A percentile compares a stretch with the other conserved stretches of the same genome.
Conservation (phyloP, 2,113 vertebrate genomes). For the Excalfactoria chinensis region DNA sequence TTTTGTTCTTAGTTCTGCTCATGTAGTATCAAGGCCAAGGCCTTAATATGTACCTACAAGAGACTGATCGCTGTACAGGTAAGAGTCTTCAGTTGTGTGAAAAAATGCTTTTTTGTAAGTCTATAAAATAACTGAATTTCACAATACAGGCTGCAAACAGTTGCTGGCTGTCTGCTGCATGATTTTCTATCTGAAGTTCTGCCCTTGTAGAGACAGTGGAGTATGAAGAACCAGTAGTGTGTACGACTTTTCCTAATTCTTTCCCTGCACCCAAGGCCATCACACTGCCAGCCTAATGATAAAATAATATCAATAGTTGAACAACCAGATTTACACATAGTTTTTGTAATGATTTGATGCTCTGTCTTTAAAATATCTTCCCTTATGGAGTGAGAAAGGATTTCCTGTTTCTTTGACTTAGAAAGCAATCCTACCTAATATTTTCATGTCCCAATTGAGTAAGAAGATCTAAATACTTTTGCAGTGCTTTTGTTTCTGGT, state of each 20-base stretch:
- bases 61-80: not conserved
- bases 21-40: not conserved
- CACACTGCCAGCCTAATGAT: not conserved
- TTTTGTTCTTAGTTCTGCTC: not conserved
- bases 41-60: not conserved
- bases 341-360: not conserved
- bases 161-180: not conserved
- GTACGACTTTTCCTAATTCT: not conserved
- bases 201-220: not conserved
- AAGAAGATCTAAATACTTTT: not conserved
- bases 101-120: not conserved
- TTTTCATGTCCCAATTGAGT: not conserved
- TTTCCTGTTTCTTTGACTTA: not conserved
- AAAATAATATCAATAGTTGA: not conserved
- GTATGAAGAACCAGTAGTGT: not conserved
- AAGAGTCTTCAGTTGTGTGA: not conserved
- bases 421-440: not conserved
- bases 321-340: not conserved
- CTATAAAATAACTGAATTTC: not conserved
- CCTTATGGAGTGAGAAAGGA: not conserved
- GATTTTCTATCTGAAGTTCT: not conserved
- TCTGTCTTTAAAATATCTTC: not conserved
- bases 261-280: not conserved
- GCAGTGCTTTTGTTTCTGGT: not conserved
- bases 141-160: not conserved